Percentiles rank a stretch among this genome's conserved stretches.
phyloP scores from a whole-genome alignment of 2,113 vertebrate species.

The Gobius niger region DNA sequence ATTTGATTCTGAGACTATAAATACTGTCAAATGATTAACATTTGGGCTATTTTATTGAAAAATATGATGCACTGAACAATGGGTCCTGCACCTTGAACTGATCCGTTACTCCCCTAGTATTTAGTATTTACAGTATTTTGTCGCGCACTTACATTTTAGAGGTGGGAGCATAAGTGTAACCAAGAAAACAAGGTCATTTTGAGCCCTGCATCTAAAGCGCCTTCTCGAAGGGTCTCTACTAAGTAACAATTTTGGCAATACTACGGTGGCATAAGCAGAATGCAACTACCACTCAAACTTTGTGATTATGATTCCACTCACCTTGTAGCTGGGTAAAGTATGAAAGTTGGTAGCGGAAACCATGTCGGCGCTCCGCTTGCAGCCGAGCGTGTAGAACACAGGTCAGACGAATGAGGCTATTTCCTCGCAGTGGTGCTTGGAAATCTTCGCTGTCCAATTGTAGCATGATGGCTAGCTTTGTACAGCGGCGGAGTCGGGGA shows the following conservation, averaged over 20 bases:
- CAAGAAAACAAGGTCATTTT: too few species aligned
- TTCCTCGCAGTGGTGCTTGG: conserved; percentile 37
- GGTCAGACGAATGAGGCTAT: conserved; percentile 20
- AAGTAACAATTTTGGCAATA: neutral
- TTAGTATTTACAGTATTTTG: too few species aligned
- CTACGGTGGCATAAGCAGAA: neutral
- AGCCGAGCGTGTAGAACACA: conserved; percentile 10
- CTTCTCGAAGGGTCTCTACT: neutral
- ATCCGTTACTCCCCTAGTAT: too few species aligned
- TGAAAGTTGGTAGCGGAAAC: conserved; percentile 2
- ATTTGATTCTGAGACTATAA: too few species aligned
- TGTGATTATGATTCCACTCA: neutral
- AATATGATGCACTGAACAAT: too few species aligned
- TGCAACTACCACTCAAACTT: neutral
- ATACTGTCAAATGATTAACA: too few species aligned
- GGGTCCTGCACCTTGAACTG: too few species aligned
- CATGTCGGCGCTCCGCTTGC: conserved; percentile 3
- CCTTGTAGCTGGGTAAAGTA: conserved; percentile 2
- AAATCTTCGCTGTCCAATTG: conserved; percentile 19
- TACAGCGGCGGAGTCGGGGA: conserved; percentile 24
- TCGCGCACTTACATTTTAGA: too few species aligned
- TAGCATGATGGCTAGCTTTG: conserved; percentile 35
- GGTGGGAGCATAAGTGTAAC: too few species aligned
- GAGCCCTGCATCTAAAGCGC: too few species aligned
- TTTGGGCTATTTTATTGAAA: too few species aligned